Conservation (phyloP, 2,888 invertebrate species). For the Phalangium opilio region DNA sequence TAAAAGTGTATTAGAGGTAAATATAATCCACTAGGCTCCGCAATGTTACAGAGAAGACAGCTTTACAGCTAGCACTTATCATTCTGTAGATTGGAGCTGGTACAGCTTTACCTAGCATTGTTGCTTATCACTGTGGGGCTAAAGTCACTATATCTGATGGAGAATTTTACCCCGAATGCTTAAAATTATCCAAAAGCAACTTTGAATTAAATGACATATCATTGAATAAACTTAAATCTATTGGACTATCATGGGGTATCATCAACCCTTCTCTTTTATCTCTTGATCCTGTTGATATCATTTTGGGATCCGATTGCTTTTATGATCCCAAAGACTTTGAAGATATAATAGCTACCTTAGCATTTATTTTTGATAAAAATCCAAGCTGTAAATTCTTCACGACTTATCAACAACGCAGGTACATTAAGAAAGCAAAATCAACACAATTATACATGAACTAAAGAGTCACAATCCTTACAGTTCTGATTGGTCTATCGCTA, state of each 20-base stretch:
- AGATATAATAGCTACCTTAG: slow-evolving; percentile 74
- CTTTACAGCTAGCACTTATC: too few relatives aligned
- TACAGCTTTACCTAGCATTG: slow-evolving; percentile 69
- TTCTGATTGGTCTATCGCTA: slow-evolving; percentile 82
- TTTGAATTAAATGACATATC: slow-evolving; percentile 59
- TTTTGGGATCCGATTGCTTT: slow-evolving; percentile 86
- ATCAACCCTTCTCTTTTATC: slow-evolving; percentile 55
- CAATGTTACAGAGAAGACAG: too few relatives aligned
- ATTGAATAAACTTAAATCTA: slow-evolving; percentile 41
- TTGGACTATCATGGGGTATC: slow-evolving; percentile 81
- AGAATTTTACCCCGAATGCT: slow-evolving; percentile 57
- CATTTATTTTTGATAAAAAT: slow-evolving; percentile 65
- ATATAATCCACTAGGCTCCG: background rate
- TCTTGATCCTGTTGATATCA: slow-evolving; percentile 58
- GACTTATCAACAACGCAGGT: slow-evolving; percentile 72
- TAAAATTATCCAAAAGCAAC: slow-evolving; percentile 60
- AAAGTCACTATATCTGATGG: slow-evolving; percentile 71
- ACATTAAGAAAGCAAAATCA: slow-evolving; percentile 2
- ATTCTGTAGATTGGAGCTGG: slow-evolving; percentile 54
- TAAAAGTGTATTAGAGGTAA: slow-evolving; percentile 58
- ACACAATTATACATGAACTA: too few relatives aligned
- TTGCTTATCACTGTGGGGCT: slow-evolving; percentile 86
- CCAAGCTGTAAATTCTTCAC: slow-evolving; percentile 69
- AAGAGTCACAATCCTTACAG: slow-evolving; percentile 36
- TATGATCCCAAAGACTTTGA: slow-evolving; percentile 85